phyloP scores from a whole-genome alignment of 1,140 invertebrate species.

The Eupeodes corollae region DNA sequence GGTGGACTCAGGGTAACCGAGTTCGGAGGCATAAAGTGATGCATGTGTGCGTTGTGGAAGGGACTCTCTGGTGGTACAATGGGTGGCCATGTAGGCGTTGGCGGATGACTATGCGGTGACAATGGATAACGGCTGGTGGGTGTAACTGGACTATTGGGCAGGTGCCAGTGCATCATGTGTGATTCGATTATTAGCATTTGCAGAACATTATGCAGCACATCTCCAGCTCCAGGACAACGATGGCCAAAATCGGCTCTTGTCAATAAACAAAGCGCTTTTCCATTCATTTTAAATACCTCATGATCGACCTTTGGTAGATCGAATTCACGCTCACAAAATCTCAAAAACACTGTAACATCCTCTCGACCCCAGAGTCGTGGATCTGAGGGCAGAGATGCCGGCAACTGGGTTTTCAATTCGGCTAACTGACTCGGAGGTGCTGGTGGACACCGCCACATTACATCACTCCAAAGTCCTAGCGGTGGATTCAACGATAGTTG shows the following conservation, averaged over 20 bases:
- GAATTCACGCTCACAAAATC: constrained; percentile 87
- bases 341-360: constrained; percentile 76
- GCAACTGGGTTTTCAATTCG: constrained; percentile 76
- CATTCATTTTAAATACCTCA: constrained; percentile 96
- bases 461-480: constrained; percentile 54
- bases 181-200: constrained; percentile 76
- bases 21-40: constrained; percentile 58
- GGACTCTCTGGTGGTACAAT: constrained; percentile 50
- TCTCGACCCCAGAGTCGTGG: constrained; percentile 82
- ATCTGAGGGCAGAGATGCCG: constrained; percentile 67
- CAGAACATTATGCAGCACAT: constrained; percentile 86
- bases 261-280: constrained; percentile 84
- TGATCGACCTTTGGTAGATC: constrained; percentile 83
- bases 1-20: constrained; percentile 83
- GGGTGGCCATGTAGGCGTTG: constrained; percentile 62
- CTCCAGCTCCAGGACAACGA: constrained; percentile 80
- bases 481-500: constrained; percentile 48
- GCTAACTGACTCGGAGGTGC: constrained; percentile 56
- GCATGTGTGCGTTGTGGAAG: constrained; percentile 52
- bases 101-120: constrained; percentile 64
- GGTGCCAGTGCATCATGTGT: constrained; percentile 56
- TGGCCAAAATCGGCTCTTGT: constrained; percentile 83
- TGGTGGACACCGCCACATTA: constrained; percentile 70
- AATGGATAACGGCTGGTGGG: constrained; percentile 70
- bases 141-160: constrained; percentile 73